These are phyloP conservation scores for Meriones psammophilus DNA, from an alignment of 2,797 vertebrate genomes.

Conservation along the genomic window DNA sequence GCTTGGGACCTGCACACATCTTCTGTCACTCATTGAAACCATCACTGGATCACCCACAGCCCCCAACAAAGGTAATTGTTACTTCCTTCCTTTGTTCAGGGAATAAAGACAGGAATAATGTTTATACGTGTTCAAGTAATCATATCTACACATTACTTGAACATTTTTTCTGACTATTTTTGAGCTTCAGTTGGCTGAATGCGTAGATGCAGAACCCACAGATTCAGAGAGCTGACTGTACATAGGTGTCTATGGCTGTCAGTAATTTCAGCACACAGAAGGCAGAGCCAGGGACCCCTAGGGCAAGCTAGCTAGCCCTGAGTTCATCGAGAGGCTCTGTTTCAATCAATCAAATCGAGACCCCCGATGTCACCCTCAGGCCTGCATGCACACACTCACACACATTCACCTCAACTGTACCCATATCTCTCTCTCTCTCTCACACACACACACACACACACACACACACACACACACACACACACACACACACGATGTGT, in stretches of 20 bases:
- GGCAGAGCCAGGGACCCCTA: neutral
- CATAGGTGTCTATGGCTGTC: neutral
- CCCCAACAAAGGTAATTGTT: accelerated
- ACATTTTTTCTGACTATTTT: neutral
- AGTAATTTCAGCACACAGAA: neutral
- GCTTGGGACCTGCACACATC: too few species aligned
- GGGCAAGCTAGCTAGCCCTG: neutral
- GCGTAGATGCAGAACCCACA: neutral
- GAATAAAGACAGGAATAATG: neutral
- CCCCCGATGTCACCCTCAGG: neutral
- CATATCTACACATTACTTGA: neutral
- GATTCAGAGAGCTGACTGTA: neutral
- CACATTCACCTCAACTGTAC: neutral
- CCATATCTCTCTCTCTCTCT: too few species aligned
- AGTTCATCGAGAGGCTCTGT: neutral
- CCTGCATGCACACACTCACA: too few species aligned
- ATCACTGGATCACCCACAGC: neutral
- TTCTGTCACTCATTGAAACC: neutral
- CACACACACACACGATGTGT: accelerated
- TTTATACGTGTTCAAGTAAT: neutral
- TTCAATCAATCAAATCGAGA: neutral
- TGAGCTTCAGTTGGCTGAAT: neutral
- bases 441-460: too few species aligned
- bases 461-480: neutral
- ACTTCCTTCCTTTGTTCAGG: neutral